Conservation (phyloP, 2,888 invertebrate genomes). For the Bellardia pandia region DNA sequence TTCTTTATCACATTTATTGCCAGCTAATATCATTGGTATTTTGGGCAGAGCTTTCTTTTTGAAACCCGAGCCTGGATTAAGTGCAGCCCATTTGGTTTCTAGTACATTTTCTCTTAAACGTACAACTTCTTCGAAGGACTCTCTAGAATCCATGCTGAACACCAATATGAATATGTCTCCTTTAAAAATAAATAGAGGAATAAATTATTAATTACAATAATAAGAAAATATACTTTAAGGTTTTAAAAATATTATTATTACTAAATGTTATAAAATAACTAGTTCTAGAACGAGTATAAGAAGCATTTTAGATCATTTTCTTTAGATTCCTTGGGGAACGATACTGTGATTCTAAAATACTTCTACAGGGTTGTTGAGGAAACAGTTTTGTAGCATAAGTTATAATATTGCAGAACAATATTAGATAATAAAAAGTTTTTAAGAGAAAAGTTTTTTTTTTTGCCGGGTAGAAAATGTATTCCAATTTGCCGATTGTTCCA, state of each 20-base stretch:
- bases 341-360: background rate
- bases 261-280: too few species aligned
- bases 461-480: too few species aligned
- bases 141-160: slow-evolving; percentile 93
- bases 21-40: slow-evolving; percentile 94
- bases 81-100: slow-evolving; percentile 91
- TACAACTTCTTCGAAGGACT: slow-evolving; percentile 93
- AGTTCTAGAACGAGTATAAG: too few species aligned
- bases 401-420: too few species aligned
- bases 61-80: slow-evolving; percentile 86
- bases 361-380: too few species aligned
- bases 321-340: too few species aligned
- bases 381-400: too few species aligned
- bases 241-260: too few species aligned
- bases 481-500: too few species aligned
- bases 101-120: slow-evolving; percentile 92
- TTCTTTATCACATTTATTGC: slow-evolving; percentile 94
- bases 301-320: too few species aligned
- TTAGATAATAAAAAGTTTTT: background rate
- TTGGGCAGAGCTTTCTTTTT: slow-evolving; percentile 87
- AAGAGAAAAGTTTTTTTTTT: background rate
- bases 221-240: too few species aligned
- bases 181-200: slow-evolving; percentile 77
- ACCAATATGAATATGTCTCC: slow-evolving; percentile 92
- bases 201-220: too few species aligned